Evolutionary conservation across 2,797 vertebrate species (phyloP), one percentile per base, ranked within the genome.

Genomic region (Myiotriccus ornatus): DNA sequence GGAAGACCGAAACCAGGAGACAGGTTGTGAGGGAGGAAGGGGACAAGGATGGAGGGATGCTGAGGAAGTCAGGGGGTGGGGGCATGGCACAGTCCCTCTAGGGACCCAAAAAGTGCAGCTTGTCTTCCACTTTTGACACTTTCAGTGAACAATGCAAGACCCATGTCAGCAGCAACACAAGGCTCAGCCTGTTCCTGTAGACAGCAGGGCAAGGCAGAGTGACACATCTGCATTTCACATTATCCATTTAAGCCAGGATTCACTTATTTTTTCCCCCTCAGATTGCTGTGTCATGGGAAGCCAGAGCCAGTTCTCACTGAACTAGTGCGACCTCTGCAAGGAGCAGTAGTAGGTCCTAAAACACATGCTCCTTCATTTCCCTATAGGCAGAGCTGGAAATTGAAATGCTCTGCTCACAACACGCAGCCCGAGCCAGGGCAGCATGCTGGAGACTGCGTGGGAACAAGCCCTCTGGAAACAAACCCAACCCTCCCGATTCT

Each of bases 151-250:
- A 63, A 47, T 8, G 24, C 47, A 87, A 87, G 65, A 90, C 15
- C 13, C 13, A 12, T 9, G 15, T 14, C 25, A 60, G 35, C 30
- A 78, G 46, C 56, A 84, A 63, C 37, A 90, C 34, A 39, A 59
- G 71, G 35, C 55, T 89, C 63, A 68, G 67, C 32, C 71, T 76
- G 59, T 23, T 35, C n/a, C 52, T 75, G 52, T 4, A 14, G 52
- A 84, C 27, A 57, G 41, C 17, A 78, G 13, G 28, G 50, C 46
- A 68, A 81, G 18, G 39, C 77, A 82, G 30, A 67, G 46, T 14
- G 46, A 64, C 79, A 91, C 56, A 77, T 94, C 69, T 90, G 69
- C 56, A 14, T 71, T 87, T 85, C 63, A 62, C 27, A 62, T 92
- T 50, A 90, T 19, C 28, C 27, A 55, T 69, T 82, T 52, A 39